phyloP scores from a whole-genome alignment of 2,888 invertebrate species.

The Cryptocephalus moraei region DNA sequence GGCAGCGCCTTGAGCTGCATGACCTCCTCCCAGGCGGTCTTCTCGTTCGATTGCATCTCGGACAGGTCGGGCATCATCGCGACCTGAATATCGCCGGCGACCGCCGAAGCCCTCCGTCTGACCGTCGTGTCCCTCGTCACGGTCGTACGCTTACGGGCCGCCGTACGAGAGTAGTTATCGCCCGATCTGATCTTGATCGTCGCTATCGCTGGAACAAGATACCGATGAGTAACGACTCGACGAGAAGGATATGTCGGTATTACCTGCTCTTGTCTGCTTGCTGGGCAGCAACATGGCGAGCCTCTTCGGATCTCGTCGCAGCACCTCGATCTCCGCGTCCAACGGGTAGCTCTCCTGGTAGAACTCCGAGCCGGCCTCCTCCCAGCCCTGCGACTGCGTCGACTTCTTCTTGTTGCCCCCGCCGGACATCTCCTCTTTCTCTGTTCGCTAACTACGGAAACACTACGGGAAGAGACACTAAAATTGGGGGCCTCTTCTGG shows the following conservation, averaged over 20 bases:
- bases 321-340: slow-evolving; percentile 54
- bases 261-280: slow-evolving; percentile 66
- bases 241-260: too few relatives aligned
- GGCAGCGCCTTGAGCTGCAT: slow-evolving; percentile 80
- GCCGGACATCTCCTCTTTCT: slow-evolving; percentile 42
- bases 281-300: slow-evolving; percentile 69
- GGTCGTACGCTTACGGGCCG: slow-evolving; percentile 9
- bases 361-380: slow-evolving; percentile 76
- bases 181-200: not conserved
- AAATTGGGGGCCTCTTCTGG: too few relatives aligned
- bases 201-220: slow-evolving; percentile 20
- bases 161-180: slow-evolving; percentile 41
- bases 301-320: slow-evolving; percentile 62
- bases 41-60: slow-evolving; percentile 67
- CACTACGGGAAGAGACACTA: too few relatives aligned
- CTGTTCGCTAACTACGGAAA: too few relatives aligned
- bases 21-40: slow-evolving; percentile 76
- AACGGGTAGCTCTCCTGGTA: slow-evolving; percentile 73
- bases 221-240: not conserved
- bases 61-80: slow-evolving; percentile 78
- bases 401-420: slow-evolving; percentile 46
- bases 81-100: slow-evolving; percentile 38
- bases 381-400: slow-evolving; percentile 60
- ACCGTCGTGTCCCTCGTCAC: slow-evolving; percentile 44
- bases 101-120: slow-evolving; percentile 41